Evolutionary conservation across 1,140 invertebrate genomes (phyloP).

Genomic region (Leptopilina clavipes): DNA sequence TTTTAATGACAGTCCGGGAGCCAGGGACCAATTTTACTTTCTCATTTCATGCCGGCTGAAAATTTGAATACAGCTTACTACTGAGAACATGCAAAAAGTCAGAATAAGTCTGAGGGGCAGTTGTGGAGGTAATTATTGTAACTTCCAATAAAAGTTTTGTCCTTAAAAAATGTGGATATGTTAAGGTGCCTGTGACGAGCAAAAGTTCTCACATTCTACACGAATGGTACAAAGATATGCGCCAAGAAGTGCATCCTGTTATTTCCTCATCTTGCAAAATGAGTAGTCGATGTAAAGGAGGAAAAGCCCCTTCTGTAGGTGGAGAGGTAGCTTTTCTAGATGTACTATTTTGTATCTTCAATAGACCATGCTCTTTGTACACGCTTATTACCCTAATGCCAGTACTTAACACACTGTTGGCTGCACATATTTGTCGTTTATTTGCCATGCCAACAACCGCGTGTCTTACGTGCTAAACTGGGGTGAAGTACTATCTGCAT

Average conservation of each 20-base stretch:
- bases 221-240: constrained; percentile 49
- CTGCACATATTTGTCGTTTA: constrained; percentile 67
- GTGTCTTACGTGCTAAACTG: constrained; percentile 49
- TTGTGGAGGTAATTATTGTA: too few species aligned
- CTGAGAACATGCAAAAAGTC: too few species aligned
- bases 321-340: constrained; percentile 53
- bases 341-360: constrained; percentile 41
- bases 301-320: constrained; percentile 57
- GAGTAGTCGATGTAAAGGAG: constrained; percentile 45
- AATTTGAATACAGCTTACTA: too few species aligned
- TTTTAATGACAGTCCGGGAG: too few species aligned
- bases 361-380: constrained; percentile 69
- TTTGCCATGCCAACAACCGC: constrained; percentile 65
- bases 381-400: constrained; percentile 74
- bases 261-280: constrained; percentile 56
- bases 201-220: constrained; percentile 59
- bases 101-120: too few species aligned
- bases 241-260: constrained; percentile 60
- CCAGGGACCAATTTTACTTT: too few species aligned
- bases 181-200: neutral
- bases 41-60: too few species aligned
- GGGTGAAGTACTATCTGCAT: neutral
- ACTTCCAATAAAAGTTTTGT: too few species aligned
- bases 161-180: neutral
- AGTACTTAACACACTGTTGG: constrained; percentile 74